Evolutionary conservation across 1,140 invertebrate species (phyloP).

Genomic region (Eulimnadia texana): DNA sequence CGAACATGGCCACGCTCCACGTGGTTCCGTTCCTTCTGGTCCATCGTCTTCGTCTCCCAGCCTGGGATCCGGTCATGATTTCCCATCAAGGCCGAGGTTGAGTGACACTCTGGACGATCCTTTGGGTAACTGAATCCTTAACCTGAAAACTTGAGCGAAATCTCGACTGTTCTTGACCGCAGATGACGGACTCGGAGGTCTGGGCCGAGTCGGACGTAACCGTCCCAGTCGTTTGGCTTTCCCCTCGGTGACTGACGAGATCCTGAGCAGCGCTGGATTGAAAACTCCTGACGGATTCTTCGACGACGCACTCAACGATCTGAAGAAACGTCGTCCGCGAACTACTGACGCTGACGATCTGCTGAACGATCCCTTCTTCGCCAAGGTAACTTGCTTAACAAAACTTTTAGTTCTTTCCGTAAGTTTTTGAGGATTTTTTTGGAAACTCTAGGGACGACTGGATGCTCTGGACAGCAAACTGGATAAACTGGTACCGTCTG

Average conservation of each 20-base stretch:
- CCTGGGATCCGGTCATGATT: not conserved
- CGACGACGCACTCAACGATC: constrained; percentile 10
- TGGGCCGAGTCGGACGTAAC: constrained; percentile 3
- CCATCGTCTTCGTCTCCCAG: not conserved
- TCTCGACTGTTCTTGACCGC: not conserved
- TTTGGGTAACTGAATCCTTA: not conserved
- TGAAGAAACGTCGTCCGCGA: constrained; percentile 10
- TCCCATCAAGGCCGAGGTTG: not conserved
- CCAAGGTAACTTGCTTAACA: constrained; percentile 9
- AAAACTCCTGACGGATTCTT: constrained; percentile 10
- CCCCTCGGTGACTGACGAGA: constrained; percentile 12
- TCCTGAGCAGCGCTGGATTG: constrained; percentile 13
- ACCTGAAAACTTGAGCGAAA: not conserved
- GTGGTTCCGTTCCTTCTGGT: not conserved
- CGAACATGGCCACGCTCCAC: not conserved
- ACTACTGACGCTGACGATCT: constrained; percentile 11
- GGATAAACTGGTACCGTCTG: not conserved
- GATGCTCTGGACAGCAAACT: constrained; percentile 9
- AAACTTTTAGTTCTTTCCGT: not conserved
- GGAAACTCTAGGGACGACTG: not conserved
- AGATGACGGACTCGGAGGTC: not conserved
- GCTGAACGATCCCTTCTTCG: constrained; percentile 12
- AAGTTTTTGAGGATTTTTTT: not conserved
- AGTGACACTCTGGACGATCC: constrained; percentile 8
- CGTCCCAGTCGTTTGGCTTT: constrained; percentile 6